These are phyloP conservation scores for Melipona bicolor DNA, from an alignment of 2,888 invertebrate genomes.

Conservation along the genomic window DNA sequence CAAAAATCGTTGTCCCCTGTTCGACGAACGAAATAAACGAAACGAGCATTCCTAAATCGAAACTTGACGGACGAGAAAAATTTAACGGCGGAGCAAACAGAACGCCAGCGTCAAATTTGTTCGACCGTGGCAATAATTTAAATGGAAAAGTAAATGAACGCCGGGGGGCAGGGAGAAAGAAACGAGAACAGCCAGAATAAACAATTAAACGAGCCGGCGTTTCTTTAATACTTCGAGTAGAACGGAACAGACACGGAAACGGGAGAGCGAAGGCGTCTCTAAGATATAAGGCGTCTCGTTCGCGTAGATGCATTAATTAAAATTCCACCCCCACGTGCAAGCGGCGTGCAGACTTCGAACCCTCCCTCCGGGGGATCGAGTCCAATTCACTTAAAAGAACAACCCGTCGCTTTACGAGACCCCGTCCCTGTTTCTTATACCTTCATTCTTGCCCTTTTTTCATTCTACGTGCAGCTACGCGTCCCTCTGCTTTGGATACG, in stretches of 20 bases:
- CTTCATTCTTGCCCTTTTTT: neutral
- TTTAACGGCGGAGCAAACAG: neutral
- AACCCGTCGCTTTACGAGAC: slow-evolving; percentile 17
- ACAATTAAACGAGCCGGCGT: slow-evolving; percentile 36
- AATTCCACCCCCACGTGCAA: slow-evolving; percentile 35
- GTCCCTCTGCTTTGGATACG: neutral
- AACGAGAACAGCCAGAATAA: neutral
- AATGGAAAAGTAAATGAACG: neutral
- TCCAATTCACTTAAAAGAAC: slow-evolving; percentile 47
- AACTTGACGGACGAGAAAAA: neutral
- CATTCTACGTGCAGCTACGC: neutral
- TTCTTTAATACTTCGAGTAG: slow-evolving; percentile 37
- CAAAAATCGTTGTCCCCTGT: no score
- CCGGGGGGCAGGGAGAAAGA: no score
- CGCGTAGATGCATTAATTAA: slow-evolving; percentile 53
- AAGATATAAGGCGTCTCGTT: slow-evolving; percentile 50
- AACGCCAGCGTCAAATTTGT: neutral
- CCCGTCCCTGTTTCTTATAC: neutral
- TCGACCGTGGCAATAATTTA: slow-evolving; percentile 5
- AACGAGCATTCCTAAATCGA: neutral
- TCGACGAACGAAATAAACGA: neutral
- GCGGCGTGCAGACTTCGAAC: slow-evolving; percentile 7
- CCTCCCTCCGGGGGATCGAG: slow-evolving; percentile 9
- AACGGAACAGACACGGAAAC: neutral
- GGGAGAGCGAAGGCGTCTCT: neutral